A percentile compares a stretch with the other conserved stretches of the same genome.
Conservation (phyloP, 2,888 invertebrate species). For the Danaus chrysippus region DNA sequence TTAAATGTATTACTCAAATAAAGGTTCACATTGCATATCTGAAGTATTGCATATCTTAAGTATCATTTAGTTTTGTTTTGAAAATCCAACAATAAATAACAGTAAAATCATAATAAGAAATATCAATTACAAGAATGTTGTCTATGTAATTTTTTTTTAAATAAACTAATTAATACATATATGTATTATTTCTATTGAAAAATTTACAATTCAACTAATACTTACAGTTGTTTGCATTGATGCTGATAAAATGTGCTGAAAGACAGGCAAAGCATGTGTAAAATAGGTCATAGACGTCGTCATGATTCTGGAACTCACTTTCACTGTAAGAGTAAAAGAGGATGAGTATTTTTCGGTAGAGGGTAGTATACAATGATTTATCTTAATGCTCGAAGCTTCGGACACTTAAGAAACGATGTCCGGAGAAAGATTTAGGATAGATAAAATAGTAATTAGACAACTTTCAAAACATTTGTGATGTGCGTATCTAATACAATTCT, state of each 20-base stretch:
- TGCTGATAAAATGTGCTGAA: slow-evolving; percentile 91
- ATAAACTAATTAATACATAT: slow-evolving; percentile 12
- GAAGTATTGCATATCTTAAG: too few relatives aligned
- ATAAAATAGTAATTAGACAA: too few relatives aligned
- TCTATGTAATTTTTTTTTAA: slow-evolving; percentile 23
- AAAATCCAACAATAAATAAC: too few relatives aligned
- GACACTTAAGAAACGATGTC: too few relatives aligned
- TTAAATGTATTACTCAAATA: too few relatives aligned
- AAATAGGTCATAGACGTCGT: slow-evolving; percentile 90
- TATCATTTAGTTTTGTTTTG: too few relatives aligned
- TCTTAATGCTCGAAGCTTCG: too few relatives aligned
- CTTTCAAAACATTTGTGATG: too few relatives aligned
- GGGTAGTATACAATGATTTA: too few relatives aligned
- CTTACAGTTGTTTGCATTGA: slow-evolving; percentile 86
- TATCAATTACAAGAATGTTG: slow-evolving; percentile 16
- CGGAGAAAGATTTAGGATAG: too few relatives aligned
- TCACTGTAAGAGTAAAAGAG: slow-evolving; percentile 79
- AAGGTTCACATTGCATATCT: too few relatives aligned
- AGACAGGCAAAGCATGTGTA: slow-evolving; percentile 93
- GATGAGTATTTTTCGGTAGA: background rate
- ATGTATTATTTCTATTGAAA: background rate
- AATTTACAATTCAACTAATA: slow-evolving; percentile 37
- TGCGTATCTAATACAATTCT: too few relatives aligned
- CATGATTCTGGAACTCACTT: slow-evolving; percentile 90
- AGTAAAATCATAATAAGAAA: background rate